Base-by-base conservation (phyloP, 2,888 invertebrate species). In the Sarcophaga subvicina region DNA sequence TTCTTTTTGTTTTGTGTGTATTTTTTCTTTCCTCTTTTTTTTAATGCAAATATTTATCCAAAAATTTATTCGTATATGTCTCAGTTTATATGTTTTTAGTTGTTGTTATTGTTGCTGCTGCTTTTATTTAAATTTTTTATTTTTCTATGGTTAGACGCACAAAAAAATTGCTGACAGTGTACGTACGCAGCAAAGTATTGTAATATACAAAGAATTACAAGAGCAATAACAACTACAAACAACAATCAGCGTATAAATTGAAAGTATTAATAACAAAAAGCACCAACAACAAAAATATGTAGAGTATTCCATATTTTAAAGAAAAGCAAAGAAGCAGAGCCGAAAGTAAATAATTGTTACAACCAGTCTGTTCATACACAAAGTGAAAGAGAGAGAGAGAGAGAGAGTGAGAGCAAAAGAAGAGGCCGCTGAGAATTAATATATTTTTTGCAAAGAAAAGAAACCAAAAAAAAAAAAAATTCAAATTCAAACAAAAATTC, bases 101-200 rank as follows among this genome's bases (percentile, higher is more conserved):
- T 25, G 54, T 59, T 20, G 5, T 62, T 22, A 25, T 59, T 20
- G 5, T 59, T 71, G n/a, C 59, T 49, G 25, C 27, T 59, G 59
- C 45, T 80, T 66, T 14, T 67, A 66, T 47, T 25, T n/a, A 47
- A 67, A 59, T 11, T 49, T 22, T 37, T 12, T 59, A 20, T 25
- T 2, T 60, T 78, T 22, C 25, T 78, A 22, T 60, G 14, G 4
- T 20, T 12, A n/a, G 47, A 17, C 17, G 17, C 45, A 64, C 22
- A 47, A 22, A 64, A 49, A 59, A 80, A 64, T 49, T 80, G 67
- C 80, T 75, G 62, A 73, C 73, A 80, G 80, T 80, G 67, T 75
- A 64, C 45, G 72, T 66, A 25, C 59, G 25, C 45, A 17, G 14
- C 5, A 59, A 80, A 80, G 72, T 66, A 72, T 59, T 80, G 45